phyloP scores from a whole-genome alignment of 1,140 invertebrate genomes.

The Phthorimaea operculella region DNA sequence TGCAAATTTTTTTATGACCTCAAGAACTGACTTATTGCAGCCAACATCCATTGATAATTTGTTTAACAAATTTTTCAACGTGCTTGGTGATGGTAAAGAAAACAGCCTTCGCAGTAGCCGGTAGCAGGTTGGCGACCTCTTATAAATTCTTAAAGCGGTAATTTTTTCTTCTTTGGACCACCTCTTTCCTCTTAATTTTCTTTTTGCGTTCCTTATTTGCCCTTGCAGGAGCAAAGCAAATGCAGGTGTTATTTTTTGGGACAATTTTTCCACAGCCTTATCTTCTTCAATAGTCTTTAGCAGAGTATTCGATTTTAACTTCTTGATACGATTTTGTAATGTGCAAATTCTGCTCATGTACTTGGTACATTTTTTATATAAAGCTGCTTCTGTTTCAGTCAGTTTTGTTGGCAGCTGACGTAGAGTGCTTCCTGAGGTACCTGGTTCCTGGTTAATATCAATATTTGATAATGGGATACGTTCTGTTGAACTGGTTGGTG shows the following conservation, averaged over 20 bases:
- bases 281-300: background rate
- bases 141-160: constrained; percentile 9
- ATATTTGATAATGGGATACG: too few relatives aligned
- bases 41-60: constrained; percentile 11
- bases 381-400: background rate
- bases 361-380: background rate
- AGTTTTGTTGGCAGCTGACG: too few relatives aligned
- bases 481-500: too few relatives aligned
- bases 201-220: constrained; percentile 9
- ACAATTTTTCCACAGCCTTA: background rate
- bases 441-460: too few relatives aligned
- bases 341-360: background rate
- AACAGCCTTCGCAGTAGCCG: constrained; percentile 12
- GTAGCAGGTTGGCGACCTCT: constrained; percentile 12
- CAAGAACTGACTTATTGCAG: constrained; percentile 8
- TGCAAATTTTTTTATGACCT: constrained; percentile 11
- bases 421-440: too few relatives aligned
- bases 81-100: constrained; percentile 11
- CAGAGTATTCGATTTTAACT: background rate
- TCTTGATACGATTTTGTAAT: background rate
- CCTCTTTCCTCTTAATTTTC: constrained; percentile 5
- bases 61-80: constrained; percentile 12
- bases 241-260: constrained; percentile 7
- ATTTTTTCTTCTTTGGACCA: constrained; percentile 12
- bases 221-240: constrained; percentile 12